Base-by-base conservation (phyloP, 2,113 vertebrate genomes). In the Calyptomena viridis region DNA sequence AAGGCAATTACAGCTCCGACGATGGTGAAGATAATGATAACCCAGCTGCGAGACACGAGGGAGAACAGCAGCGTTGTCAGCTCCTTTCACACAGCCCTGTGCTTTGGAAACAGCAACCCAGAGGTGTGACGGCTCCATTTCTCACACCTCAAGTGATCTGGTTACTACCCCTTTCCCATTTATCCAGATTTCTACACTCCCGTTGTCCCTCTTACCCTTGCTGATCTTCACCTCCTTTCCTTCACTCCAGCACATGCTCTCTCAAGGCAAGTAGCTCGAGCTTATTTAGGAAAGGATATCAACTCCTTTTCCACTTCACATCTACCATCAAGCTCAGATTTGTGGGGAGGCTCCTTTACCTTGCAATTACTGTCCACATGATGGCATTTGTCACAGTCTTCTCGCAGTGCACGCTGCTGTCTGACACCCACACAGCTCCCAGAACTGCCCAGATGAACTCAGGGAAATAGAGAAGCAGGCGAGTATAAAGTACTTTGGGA, bases 391-490 rank as follows among this genome's bases (percentile, higher is more conserved):
- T 97, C 35, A 99, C 98, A 11, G 98, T 98, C 56, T 69, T 98
- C 84, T 99, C 98, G 3, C 99, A 99, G 13, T 96, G 98, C n/a
- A 96, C 69, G 2, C 98, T 97, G 87, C 97, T 97, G 23, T 98
- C 97, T 3, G 98, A 98, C 52, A 99, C 98, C 99, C 99, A 99
- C 6, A 98, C 71, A 1, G 98, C 98, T 62, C 99, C 99, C 31
- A 99, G 85, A 44, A 98, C 96, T 14, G 99, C 99, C 99, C 99
- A 99, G 73, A 98, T 93, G 68, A 99, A 96, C 94, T 99, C 99
- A 7, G 99, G 99, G 40, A 99, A 13, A 72, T 98, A 99, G 21
- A 99, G 98, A 5, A 98, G 56, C 2, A 99, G 98, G 4, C 99
- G 99, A 76, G 98, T 31, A 82, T 99, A 99, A 40, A 99, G 98